Base-by-base conservation (phyloP, 1,140 invertebrate genomes). In the Pantala flavescens region DNA sequence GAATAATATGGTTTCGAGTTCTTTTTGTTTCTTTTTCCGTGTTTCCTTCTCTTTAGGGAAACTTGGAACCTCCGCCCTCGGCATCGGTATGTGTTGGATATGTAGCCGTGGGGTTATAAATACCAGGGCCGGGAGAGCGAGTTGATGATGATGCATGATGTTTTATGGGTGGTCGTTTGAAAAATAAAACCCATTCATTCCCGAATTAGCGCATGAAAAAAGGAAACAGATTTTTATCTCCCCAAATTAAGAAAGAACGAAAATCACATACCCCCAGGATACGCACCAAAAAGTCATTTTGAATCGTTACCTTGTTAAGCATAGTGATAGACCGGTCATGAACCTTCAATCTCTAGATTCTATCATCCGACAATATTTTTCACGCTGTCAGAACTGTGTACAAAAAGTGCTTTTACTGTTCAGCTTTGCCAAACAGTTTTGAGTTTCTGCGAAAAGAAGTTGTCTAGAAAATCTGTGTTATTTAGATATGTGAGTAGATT, bases 141-240 rank as follows among this genome's bases (percentile, higher is more conserved):
- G 49, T 63, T 63, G 49, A 63, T 63, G 49, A 63, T 63, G 49
- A 63, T 63, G 49, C 49, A 63, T 63, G 49, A 63, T 63, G 49
- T 21, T 63, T 63, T 63, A 63, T 21, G 49, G 49, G 49, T 63
- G 49, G 49, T 63, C 49, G 49, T 63, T 63, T 63, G 49, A 63
- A 21, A 63, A 63, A 63, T 63, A 63, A 63, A 19, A 63, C 49
- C 49, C 49, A 63, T 63, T 63, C 49, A 63, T 63, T 63, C 49
- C 49, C 49, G n/a, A 63, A 63, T 63, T 63, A 63, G 49, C 49
- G 16, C 49, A 21, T 19, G n/a, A 63, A 21, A 63, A 63, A 63
- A 63, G n/a, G n/a, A 19, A 63, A 63, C 14, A 19, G n/a, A 21
- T 19, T 63, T 63, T 16, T 63, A 63, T 63, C 49, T 63, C n/a